Conservation (phyloP, 92 coral and sea anemone species). For the Bergia sp. region DNA sequence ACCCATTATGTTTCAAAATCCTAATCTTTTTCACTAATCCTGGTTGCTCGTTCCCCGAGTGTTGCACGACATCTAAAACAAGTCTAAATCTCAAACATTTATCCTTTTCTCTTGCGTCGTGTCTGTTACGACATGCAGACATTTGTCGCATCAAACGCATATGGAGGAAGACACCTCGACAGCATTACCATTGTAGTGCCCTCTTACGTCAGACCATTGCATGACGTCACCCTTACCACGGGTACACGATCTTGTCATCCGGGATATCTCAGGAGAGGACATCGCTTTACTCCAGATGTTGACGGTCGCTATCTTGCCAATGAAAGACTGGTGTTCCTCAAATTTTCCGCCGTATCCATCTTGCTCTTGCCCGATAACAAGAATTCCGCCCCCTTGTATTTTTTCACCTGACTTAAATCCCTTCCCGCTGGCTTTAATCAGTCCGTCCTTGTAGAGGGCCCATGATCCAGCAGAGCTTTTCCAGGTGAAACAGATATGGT, state of each 20-base stretch:
- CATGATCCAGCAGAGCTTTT: not conserved
- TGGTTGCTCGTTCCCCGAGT: too few species aligned
- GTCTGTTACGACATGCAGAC: not conserved
- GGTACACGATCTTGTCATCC: not conserved
- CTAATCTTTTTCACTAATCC: too few species aligned
- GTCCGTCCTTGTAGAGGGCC: not conserved
- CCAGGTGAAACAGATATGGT: constrained; percentile 11
- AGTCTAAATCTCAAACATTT: too few species aligned
- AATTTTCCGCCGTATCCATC: not conserved
- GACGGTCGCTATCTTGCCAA: not conserved
- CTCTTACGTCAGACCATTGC: constrained; percentile 3
- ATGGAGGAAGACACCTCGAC: not conserved
- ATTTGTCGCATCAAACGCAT: not conserved
- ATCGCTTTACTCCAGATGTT: too few species aligned
- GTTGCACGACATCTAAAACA: too few species aligned
- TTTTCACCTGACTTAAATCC: not conserved
- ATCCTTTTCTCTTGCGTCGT: too few species aligned
- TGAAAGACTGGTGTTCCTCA: not conserved
- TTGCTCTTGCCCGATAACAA: constrained; percentile 13
- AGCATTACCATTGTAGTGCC: not conserved
- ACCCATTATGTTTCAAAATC: too few species aligned
- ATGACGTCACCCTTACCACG: constrained; percentile 1
- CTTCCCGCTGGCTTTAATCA: not conserved
- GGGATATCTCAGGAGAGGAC: not conserved
- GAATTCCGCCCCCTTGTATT: not conserved